Evolutionary conservation across 2,113 vertebrate species (phyloP).

Genomic region (Aspidoscelis tigris): DNA sequence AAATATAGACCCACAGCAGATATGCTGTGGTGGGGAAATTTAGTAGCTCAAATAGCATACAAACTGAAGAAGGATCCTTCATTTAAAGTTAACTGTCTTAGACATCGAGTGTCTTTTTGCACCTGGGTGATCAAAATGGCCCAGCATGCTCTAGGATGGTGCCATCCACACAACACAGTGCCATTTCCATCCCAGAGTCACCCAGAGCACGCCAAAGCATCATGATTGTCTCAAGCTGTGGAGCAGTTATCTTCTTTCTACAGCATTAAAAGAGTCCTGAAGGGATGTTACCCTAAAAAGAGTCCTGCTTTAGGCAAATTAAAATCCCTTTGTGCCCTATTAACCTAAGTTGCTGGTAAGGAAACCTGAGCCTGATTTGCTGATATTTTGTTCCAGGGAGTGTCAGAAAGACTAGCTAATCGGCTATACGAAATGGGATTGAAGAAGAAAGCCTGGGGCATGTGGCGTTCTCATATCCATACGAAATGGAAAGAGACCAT

Average conservation of each 20-base stretch:
- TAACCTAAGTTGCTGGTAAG: background rate
- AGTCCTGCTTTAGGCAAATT: background rate
- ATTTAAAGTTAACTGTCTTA: too few relatives aligned
- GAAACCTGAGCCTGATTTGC: background rate
- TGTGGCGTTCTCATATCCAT: slow-evolving; percentile 83
- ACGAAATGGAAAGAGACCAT: slow-evolving; percentile 87
- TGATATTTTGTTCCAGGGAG: slow-evolving; percentile 73
- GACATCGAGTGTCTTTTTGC: too few relatives aligned
- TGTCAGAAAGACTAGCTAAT: slow-evolving; percentile 78
- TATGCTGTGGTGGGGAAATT: too few relatives aligned
- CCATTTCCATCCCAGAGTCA: too few relatives aligned
- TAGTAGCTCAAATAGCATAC: too few relatives aligned
- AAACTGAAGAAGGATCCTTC: too few relatives aligned
- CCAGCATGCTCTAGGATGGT: too few relatives aligned
- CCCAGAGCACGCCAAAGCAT: too few relatives aligned
- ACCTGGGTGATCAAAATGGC: too few relatives aligned
- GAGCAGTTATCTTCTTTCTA: background rate
- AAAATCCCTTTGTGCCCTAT: background rate
- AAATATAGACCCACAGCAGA: too few relatives aligned
- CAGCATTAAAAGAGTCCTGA: background rate
- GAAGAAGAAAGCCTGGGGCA: slow-evolving; percentile 88
- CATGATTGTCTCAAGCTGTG: too few relatives aligned
- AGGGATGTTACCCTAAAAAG: background rate
- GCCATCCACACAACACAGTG: too few relatives aligned
- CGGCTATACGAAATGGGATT: slow-evolving; percentile 83